Evolutionary conservation across 1,140 invertebrate genomes (phyloP).

Genomic region (Mylabris phalerata): DNA sequence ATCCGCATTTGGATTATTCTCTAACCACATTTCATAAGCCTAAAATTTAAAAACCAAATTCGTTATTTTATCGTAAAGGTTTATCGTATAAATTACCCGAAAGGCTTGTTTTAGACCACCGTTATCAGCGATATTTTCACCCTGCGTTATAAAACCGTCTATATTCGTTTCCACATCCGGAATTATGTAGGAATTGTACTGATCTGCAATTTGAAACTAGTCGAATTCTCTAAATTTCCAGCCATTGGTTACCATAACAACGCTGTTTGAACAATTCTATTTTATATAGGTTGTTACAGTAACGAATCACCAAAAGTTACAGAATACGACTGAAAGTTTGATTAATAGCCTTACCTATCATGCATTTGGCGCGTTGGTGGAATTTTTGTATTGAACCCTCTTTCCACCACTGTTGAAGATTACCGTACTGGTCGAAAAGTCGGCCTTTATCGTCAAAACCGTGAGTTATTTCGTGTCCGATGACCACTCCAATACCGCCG

Average conservation of each 20-base stretch:
- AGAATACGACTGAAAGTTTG: too few relatives aligned
- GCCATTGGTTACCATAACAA: neutral
- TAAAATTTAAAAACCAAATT: slow-evolving; percentile 26
- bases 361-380: slow-evolving; percentile 67
- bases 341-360: slow-evolving; percentile 51
- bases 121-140: slow-evolving; percentile 88
- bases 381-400: slow-evolving; percentile 55
- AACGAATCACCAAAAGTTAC: slow-evolving; percentile 31
- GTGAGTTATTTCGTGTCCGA: slow-evolving; percentile 65
- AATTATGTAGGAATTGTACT: slow-evolving; percentile 61
- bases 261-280: too few relatives aligned
- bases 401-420: slow-evolving; percentile 74
- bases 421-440: slow-evolving; percentile 62
- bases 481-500: slow-evolving; percentile 65
- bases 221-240: neutral
- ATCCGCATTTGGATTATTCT: slow-evolving; percentile 43
- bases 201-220: slow-evolving; percentile 45
- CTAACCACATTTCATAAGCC: slow-evolving; percentile 60
- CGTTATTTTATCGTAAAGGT: neutral
- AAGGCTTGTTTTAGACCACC: slow-evolving; percentile 82
- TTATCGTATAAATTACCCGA: slow-evolving; percentile 46
- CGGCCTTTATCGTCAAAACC: slow-evolving; percentile 63
- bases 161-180: slow-evolving; percentile 53
- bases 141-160: slow-evolving; percentile 59
- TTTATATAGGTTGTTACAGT: neutral